Evolutionary conservation across 2,888 invertebrate species (phyloP).

Genomic region (Lymantria dispar): DNA sequence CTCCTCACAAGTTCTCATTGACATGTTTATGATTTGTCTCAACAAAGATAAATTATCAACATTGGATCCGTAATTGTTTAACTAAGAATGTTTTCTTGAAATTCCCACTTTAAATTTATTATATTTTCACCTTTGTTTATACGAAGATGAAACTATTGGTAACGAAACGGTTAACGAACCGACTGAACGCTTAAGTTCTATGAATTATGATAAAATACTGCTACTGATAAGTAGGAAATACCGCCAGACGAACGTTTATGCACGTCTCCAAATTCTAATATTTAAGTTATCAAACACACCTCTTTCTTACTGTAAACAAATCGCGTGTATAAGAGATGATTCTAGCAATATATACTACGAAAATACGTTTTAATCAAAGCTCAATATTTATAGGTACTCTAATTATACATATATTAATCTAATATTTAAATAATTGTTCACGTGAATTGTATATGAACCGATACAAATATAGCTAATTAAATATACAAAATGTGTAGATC

Average conservation of each 20-base stretch:
- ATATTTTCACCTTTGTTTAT: no score
- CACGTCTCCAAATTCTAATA: not conserved
- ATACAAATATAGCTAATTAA: slow-evolving; percentile 22
- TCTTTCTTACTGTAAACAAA: not conserved
- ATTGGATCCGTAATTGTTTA: no score
- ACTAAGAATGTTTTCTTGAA: no score
- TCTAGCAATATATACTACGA: slow-evolving; percentile 6
- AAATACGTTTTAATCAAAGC: slow-evolving; percentile 1
- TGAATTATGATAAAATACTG: not conserved
- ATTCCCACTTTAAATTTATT: no score
- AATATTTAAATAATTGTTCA: slow-evolving; percentile 5
- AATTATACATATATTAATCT: slow-evolving; percentile 2
- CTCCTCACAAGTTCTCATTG: no score
- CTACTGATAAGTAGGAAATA: not conserved
- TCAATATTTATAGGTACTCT: slow-evolving; percentile 1
- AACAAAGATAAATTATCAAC: no score
- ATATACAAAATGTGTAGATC: slow-evolving; percentile 20
- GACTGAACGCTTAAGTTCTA: not conserved
- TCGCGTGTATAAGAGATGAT: not conserved
- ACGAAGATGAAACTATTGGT: no score
- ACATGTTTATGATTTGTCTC: no score
- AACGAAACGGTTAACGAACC: no score
- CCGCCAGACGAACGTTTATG: not conserved
- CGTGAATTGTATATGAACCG: slow-evolving; percentile 3
- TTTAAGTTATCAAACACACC: not conserved